Percentiles rank a stretch among this genome's conserved stretches.
phyloP scores from a whole-genome alignment of 2,797 vertebrate species.

The Anguilla marmorata region DNA sequence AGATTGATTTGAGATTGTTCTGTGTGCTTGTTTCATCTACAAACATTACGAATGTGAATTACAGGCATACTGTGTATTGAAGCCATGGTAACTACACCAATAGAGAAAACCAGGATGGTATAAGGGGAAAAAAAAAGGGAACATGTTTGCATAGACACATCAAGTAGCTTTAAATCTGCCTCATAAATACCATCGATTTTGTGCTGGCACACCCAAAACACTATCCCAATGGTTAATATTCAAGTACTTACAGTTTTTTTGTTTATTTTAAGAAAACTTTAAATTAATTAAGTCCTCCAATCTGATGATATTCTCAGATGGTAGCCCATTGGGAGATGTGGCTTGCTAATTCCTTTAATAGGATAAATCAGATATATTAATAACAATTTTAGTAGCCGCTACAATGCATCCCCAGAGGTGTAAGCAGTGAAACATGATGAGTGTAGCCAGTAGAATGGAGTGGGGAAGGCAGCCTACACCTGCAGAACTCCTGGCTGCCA shows the following conservation, averaged over 20 bases:
- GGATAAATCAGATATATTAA: background rate
- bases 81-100: background rate
- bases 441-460: background rate
- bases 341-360: conserved; percentile 11
- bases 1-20: background rate
- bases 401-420: background rate
- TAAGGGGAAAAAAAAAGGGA: background rate
- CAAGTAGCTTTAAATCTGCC: background rate
- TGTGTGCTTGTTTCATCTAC: background rate
- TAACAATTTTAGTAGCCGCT: background rate
- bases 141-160: background rate
- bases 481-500: background rate
- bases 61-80: background rate
- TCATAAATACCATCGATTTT: background rate
- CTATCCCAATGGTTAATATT: background rate
- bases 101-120: background rate
- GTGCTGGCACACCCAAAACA: background rate
- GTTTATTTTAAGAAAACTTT: background rate
- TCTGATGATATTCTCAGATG: background rate
- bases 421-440: background rate
- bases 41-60: background rate
- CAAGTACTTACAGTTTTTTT: background rate
- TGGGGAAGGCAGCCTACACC: background rate
- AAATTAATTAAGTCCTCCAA: background rate
- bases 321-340: background rate